These are phyloP conservation scores for Antitype chi DNA, from an alignment of 2,888 invertebrate species.

Conservation along the genomic window DNA sequence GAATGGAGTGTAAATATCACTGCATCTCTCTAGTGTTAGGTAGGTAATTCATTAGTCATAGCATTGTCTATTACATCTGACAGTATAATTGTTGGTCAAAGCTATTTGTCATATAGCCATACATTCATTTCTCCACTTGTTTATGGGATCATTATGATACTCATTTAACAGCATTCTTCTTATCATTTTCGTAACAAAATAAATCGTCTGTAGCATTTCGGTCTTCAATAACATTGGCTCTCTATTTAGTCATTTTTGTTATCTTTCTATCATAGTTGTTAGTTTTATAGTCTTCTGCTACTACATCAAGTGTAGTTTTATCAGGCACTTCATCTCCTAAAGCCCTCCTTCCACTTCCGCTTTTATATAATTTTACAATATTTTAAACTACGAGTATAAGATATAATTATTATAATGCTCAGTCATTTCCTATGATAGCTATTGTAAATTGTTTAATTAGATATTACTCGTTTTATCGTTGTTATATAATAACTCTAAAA, in stretches of 20 bases:
- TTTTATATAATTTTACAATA: constrained; percentile 35
- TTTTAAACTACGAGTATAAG: constrained; percentile 15
- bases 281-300: not conserved
- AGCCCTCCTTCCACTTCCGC: constrained; percentile 25
- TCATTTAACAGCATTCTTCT: not conserved
- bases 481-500: constrained; percentile 37
- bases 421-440: constrained; percentile 34
- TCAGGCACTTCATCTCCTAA: not conserved
- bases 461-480: constrained; percentile 16
- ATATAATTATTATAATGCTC: constrained; percentile 48
- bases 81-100: not conserved
- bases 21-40: constrained; percentile 23
- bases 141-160: not conserved
- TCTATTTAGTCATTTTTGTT: not conserved
- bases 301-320: not conserved
- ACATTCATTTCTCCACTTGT: not conserved
- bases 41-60: constrained; percentile 43
- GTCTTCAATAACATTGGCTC: not conserved
- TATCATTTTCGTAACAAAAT: not conserved
- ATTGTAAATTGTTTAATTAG: constrained; percentile 48
- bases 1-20: constrained; percentile 21
- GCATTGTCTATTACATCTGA: constrained; percentile 7
- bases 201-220: not conserved
- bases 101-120: not conserved
- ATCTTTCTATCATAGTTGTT: not conserved